Percentiles rank a stretch among this genome's conserved stretches.
Evolutionary conservation across 2,113 vertebrate genomes (phyloP).

Genomic region (Nestor notabilis): DNA sequence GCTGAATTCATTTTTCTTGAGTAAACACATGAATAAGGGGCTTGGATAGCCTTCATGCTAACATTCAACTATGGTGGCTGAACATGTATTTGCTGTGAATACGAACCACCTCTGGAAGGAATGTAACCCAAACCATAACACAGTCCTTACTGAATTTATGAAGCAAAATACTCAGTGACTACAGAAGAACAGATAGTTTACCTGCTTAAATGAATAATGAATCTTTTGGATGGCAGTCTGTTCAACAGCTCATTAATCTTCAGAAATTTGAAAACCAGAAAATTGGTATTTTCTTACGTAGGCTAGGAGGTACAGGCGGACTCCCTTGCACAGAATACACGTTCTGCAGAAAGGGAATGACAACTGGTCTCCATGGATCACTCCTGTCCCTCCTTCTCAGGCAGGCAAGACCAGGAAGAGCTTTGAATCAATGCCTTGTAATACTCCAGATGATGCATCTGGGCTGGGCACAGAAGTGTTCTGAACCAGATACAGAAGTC

Average conservation of each 20-base stretch:
- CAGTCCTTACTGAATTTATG: not conserved
- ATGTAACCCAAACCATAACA: not conserved
- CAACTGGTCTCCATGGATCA: accelerated
- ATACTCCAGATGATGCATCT: not conserved
- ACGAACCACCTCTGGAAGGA: not conserved
- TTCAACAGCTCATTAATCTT: not conserved
- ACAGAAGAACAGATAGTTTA: not conserved
- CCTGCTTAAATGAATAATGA: not conserved
- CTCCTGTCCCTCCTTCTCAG: not conserved
- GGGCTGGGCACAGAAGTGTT: not conserved
- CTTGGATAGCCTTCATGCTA: not conserved
- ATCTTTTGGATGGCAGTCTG: not conserved
- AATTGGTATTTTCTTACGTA: not conserved
- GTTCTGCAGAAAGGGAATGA: not conserved
- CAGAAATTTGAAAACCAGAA: not conserved
- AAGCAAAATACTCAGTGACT: not conserved
- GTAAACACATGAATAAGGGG: not conserved
- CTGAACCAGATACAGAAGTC: not conserved
- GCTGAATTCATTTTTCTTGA: not conserved
- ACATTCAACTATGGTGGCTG: not conserved
- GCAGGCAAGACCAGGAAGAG: not conserved
- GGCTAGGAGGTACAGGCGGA: not conserved
- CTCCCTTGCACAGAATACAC: not conserved
- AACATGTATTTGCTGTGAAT: not conserved
- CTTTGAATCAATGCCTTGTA: not conserved